Evolutionary conservation across 2,113 vertebrate genomes (phyloP), one percentile per base, ranked within the genome.

Genomic region (human): DNA sequence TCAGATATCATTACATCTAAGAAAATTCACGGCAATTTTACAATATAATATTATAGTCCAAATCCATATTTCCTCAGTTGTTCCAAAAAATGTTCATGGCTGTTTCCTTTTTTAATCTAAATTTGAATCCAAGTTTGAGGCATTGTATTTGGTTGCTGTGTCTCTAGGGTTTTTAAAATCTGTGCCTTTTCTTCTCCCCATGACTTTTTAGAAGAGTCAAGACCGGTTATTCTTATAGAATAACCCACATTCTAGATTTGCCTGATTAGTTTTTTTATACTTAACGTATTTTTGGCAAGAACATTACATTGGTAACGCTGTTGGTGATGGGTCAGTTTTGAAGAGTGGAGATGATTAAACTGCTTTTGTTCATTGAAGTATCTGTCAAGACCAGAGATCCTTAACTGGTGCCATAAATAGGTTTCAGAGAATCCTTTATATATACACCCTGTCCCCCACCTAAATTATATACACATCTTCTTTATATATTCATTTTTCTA

Each of bases 11-110:
- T 43, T 17, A 64, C 25, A 50, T 80, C 45, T 87, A 96, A 94
- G 90, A 93, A 94, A 95, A 78, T 64, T 45, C 22, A 72, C 57
- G 90, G 23, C 88, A 59, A 96, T 90, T 84, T 95, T 52, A 80
- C 30, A 89, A 32, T 66, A 48, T 85, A 59, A 82, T 70, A n/a
- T 72, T 59, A 43, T 64, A 92, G 20, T 38, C 52, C 40, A 93
- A 95, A 79, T 78, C 95, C 23, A 87, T 3, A 90, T 88, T 93
- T 80, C 61, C 59, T 87, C 43, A 50, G 0, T 89, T 94, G n/a
- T 95, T 94, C 43, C 20, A 38, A 55, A 86, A 87, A 94, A 88
- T 84, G 43, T 83, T 96, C 40, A 61, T 35, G 12, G 57, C 70
- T 95, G 5, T 93, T 95, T 48, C 43, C 22, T 72, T 92, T 92